Evolutionary conservation across 2,888 invertebrate species (phyloP).

Genomic region (Zaprionus obscuricornis): DNA sequence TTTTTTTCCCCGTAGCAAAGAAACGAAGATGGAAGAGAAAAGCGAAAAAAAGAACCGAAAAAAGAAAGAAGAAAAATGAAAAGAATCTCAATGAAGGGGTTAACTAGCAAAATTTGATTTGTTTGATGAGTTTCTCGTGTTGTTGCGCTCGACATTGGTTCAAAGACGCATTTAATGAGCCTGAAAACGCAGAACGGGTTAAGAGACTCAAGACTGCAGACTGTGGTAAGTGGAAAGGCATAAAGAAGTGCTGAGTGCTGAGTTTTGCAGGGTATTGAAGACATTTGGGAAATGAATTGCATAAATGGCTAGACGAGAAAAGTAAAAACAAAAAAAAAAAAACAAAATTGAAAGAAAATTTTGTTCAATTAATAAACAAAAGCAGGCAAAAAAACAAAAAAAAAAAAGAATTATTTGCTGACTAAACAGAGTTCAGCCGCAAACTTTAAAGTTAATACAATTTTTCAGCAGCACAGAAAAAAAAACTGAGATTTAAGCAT

Average conservation of each 20-base stretch:
- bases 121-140: slow-evolving; percentile 70
- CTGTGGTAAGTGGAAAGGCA: not conserved
- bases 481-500: too few relatives aligned
- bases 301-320: slow-evolving; percentile 21
- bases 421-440: too few relatives aligned
- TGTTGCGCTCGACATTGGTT: slow-evolving; percentile 38
- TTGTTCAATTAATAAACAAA: too few relatives aligned
- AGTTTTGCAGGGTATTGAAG: slow-evolving; percentile 11
- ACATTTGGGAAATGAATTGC: slow-evolving; percentile 45
- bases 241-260: slow-evolving; percentile 1
- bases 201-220: slow-evolving; percentile 6
- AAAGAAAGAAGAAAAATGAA: slow-evolving; percentile 39
- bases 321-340: slow-evolving; percentile 27
- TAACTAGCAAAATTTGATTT: slow-evolving; percentile 76
- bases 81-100: slow-evolving; percentile 73
- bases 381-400: too few relatives aligned
- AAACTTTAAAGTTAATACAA: too few relatives aligned
- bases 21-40: too few relatives aligned
- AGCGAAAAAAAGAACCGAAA: slow-evolving; percentile 3
- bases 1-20: slow-evolving; percentile 11
- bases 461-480: too few relatives aligned
- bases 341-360: slow-evolving; percentile 1
- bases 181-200: too few relatives aligned
- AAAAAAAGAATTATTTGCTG: too few relatives aligned
- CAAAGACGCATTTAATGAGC: slow-evolving; percentile 65